Base-by-base conservation (phyloP, 2,113 vertebrate species). In the Melanostigma gelatinosum region DNA sequence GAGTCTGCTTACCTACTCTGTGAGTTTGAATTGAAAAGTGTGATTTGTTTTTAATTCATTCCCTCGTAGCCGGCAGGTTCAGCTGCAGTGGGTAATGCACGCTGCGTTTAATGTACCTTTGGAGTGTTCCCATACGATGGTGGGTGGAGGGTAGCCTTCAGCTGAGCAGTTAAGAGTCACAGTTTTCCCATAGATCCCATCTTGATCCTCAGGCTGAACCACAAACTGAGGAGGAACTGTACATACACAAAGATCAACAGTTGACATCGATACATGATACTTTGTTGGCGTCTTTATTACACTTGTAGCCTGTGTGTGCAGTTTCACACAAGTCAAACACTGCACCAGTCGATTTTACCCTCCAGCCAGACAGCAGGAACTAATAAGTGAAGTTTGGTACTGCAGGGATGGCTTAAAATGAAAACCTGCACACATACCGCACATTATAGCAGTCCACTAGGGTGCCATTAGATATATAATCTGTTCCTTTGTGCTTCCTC, bases 121-220 rank as follows among this genome's bases (percentile, higher is more conserved):
- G 0, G 98, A 99, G 92, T 99, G 98, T 70, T 99, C 99, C 98
- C 98, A 99, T 79, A 99, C 96, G 0, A 99, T 99, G 29, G 97
- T 99, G 15, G 98, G 98, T 6, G 97, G 97, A 8, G 98, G 98
- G 84, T 99, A 99, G 70, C 98, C 98, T 87, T 98, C 97, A 1
- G 98, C 98, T 0, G 98, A 99, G 89, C 98, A 99, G 90, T 99
- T 99, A 80, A 99, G 96, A 42, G 97, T 98, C 70, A 99, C 97
- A 0, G 98, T 97, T 90, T 99, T 99, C 68, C 98, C 97, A 6
- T 99, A 99, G 86, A 99, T 99, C 6, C 98, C 98, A 0, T 99
- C 98, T 92, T 99, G 98, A 89, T 99, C 97, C 8, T 96, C 96
- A 48, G 98, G 98, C 85, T 99, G 98, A 68, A 99, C 98, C 91